Evolutionary conservation across 1,140 invertebrate genomes (phyloP), one percentile per base, ranked within the genome.

Genomic region (Hylaeus anthracinus): DNA sequence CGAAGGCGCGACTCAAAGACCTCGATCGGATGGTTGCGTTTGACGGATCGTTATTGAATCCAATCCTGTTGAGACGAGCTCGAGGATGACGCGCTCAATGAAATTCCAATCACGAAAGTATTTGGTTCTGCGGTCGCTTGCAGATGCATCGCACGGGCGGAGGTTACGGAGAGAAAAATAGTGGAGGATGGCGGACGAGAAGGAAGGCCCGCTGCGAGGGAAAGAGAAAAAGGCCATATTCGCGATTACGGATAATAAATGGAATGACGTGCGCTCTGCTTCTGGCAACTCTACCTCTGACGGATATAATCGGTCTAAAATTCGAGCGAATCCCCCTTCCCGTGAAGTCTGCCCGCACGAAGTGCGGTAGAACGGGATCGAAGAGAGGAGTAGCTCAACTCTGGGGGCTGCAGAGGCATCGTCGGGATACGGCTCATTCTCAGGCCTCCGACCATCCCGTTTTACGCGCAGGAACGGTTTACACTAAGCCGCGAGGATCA

Each of bases 401-500:
- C 60, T 10, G 45, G 0, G 60, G 26, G 67, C n/a, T 75, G 81
- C 56, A 56, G 80, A 83, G 76, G 64, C 61, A 72, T 43, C 53
- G 72, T 39, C 41, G 80, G 60, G 53, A 65, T 66, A 53, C 67
- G 63, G 83, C 53, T 65, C 41, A 26, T 85, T 84, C 82, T 84
- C 67, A 76, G 78, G 79, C 55, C 61, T 71, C 72, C 45, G 51
- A 61, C 45, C 70, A 41, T 55, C 66, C 70, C 83, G 84, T 86
- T 86, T 86, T 85, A 75, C 84, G 71, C 74, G 56, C 71, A 15
- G 75, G 67, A 86, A 79, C 75, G 78, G 85, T 90, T 89, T 89
- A 85, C 82, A 82, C 81, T 85, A 87, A 90, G 89, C 89, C 86
- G 70, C 77, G 66, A 72, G 84, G 87, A 90, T 90, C 83, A 85